Percentiles rank a stretch among this genome's conserved stretches.
These are phyloP conservation scores for Phytoseiulus persimilis DNA, from an alignment of 2,888 invertebrate genomes.

Conservation along the genomic window DNA sequence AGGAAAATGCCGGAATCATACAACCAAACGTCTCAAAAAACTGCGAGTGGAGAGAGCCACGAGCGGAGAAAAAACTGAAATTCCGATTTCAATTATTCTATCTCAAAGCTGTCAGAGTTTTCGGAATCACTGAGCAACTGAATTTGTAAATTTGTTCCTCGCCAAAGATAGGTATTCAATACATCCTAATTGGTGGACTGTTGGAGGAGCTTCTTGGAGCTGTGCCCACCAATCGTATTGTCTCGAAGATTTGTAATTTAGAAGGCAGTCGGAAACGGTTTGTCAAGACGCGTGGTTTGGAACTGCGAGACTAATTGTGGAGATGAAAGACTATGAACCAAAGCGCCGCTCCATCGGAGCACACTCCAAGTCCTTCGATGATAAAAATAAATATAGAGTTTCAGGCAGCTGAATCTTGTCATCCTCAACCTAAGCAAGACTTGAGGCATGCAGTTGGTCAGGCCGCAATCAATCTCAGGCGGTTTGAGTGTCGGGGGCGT, in stretches of 20 bases:
- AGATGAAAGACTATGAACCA: not conserved
- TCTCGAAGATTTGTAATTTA: too few relatives aligned
- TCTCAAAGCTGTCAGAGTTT: not conserved
- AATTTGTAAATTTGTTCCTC: conserved; percentile 24
- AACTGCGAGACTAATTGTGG: not conserved
- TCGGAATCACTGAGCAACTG: not conserved
- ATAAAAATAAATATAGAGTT: not conserved
- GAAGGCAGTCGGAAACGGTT: too few relatives aligned
- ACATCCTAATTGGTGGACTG: not conserved
- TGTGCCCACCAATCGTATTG: not conserved
- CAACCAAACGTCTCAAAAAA: not conserved
- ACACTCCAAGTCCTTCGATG: not conserved
- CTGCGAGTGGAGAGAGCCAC: not conserved
- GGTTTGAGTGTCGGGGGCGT: too few relatives aligned
- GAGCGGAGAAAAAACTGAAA: not conserved
- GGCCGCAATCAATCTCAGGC: too few relatives aligned
- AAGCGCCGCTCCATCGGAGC: not conserved
- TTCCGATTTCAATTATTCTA: not conserved
- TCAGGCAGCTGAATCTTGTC: not conserved
- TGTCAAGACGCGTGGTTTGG: too few relatives aligned
- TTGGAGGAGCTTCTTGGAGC: not conserved
- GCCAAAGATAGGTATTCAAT: conserved; percentile 31
- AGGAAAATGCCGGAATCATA: too few relatives aligned
- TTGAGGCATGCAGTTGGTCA: too few relatives aligned
- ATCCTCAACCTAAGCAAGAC: too few relatives aligned